phyloP scores from a whole-genome alignment of 1,140 invertebrate genomes.

The Pseudomyrmex concolor region DNA sequence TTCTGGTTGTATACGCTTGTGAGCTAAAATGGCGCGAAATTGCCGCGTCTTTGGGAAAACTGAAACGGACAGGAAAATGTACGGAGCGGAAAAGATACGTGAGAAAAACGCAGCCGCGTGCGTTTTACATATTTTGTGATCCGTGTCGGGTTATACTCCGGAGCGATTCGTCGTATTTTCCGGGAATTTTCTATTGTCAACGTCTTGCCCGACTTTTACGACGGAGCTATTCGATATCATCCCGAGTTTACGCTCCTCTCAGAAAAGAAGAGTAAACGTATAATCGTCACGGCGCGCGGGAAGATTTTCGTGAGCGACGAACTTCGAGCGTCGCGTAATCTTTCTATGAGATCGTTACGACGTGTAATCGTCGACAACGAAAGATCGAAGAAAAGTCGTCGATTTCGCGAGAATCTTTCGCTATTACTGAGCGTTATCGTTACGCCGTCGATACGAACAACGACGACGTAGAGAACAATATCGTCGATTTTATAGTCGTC shows the following conservation, averaged over 20 bases:
- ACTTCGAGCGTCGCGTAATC: conserved; percentile 44
- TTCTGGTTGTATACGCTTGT: not conserved
- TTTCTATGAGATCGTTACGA: conserved; percentile 31
- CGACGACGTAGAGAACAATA: conserved; percentile 25
- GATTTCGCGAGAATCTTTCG: conserved; percentile 26
- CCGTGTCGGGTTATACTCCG: not conserved
- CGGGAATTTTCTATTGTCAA: conserved; percentile 36
- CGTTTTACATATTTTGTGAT: conserved; percentile 39
- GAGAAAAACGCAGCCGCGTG: conserved; percentile 10
- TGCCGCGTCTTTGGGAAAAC: not conserved
- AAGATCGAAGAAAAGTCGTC: not conserved
- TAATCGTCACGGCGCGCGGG: not conserved
- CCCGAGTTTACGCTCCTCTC: conserved; percentile 33
- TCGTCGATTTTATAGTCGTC: conserved; percentile 47
- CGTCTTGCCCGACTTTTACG: conserved; percentile 45
- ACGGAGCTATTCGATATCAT: conserved; percentile 15
- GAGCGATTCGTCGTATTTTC: conserved; percentile 13
- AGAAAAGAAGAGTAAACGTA: not conserved
- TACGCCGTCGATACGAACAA: conserved; percentile 24
- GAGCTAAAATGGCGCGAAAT: not conserved
- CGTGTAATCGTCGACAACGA: conserved; percentile 23
- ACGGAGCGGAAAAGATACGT: not conserved
- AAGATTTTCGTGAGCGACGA: conserved; percentile 40
- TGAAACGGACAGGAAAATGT: not conserved
- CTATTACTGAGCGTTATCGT: conserved; percentile 35